Base-by-base conservation (phyloP, 2,113 vertebrate genomes). In the Apeltes quadracus region DNA sequence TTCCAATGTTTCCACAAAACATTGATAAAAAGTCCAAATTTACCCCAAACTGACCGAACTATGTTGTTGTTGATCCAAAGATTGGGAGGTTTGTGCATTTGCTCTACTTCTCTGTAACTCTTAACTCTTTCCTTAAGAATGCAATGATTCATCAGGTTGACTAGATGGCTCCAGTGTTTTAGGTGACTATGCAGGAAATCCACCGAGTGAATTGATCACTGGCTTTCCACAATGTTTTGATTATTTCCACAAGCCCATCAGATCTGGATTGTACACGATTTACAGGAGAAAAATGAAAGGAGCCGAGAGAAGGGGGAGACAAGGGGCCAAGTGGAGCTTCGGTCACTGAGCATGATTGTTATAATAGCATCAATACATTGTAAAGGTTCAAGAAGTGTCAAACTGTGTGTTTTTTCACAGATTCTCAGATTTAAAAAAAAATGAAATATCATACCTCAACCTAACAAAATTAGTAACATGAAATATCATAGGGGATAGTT, bases 111-210 rank as follows among this genome's bases (percentile, higher is more conserved):
- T 72, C 39, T 32, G 27, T 65, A 84, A 74, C 34, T 69, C 68
- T 16, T 89, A 83, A 88, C 67, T 84, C 65, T 74, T 67, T 61
- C 76, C 77, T 61, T 23, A 72, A 67, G 70, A 89, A 90, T 87
- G 84, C 72, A 56, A 44, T 87, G 86, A 89, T 71, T 90, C 93
- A 88, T 84, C 78, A 75, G 38, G 71, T 41, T 69, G 70, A 76
- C 70, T 72, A 46, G 86, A 77, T 61, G 78, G 71, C 75, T 76
- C 57, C 63, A 72, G 58, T 18, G 48, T 50, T 85, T 80, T 78
- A 82, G 79, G 84, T 89, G 87, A 91, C 68, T 90, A 83, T 83
- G 85, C 83, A 78, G 80, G 77, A 83, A 84, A 76, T 79, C 73
- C 75, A 57, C 58, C 53, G 20, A 73, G 64, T 72, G 10, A 39